Percentiles rank a stretch among this genome's conserved stretches.
Conservation (phyloP, 2,888 invertebrate species). For the Ellobium chinense region DNA sequence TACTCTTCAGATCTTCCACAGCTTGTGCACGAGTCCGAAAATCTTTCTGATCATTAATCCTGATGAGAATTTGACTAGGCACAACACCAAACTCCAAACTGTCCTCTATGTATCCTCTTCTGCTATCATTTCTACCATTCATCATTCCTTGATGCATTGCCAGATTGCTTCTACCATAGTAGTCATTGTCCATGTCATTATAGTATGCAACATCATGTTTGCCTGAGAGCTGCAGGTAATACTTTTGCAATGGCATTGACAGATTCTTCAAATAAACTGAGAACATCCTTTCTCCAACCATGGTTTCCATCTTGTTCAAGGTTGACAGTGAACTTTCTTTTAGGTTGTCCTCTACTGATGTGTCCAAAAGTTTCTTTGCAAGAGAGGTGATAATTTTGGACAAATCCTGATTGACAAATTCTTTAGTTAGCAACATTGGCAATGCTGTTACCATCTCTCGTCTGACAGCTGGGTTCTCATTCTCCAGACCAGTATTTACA, state of each 20-base stretch:
- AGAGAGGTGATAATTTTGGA: constrained; percentile 76
- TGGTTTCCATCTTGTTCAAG: constrained; percentile 76
- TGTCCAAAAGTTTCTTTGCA: constrained; percentile 72
- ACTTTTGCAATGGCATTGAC: constrained; percentile 66
- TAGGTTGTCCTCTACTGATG: constrained; percentile 72
- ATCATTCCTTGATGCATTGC: constrained; percentile 20
- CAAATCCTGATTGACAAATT: constrained; percentile 78
- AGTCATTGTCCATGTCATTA: constrained; percentile 37
- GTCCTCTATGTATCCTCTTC: constrained; percentile 54
- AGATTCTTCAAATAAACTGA: constrained; percentile 71
- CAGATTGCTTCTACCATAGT: constrained; percentile 18
- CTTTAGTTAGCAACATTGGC: constrained; percentile 79
- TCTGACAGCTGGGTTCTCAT: constrained; percentile 72
- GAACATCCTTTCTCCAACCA: constrained; percentile 78
- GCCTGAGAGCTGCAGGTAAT: constrained; percentile 67
- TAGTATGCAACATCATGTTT: constrained; percentile 48
- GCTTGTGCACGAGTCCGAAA: constrained; percentile 82
- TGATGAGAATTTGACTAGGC: constrained; percentile 78
- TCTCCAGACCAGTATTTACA: constrained; percentile 78
- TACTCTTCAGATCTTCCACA: constrained; percentile 82
- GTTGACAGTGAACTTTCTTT: constrained; percentile 75
- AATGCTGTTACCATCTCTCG: constrained; percentile 78
- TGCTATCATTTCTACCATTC: constrained; percentile 43
- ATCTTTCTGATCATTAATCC: constrained; percentile 81
- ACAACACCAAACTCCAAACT: constrained; percentile 78